Base-by-base conservation (phyloP, 2,888 invertebrate genomes). In the Troides aeacus region DNA sequence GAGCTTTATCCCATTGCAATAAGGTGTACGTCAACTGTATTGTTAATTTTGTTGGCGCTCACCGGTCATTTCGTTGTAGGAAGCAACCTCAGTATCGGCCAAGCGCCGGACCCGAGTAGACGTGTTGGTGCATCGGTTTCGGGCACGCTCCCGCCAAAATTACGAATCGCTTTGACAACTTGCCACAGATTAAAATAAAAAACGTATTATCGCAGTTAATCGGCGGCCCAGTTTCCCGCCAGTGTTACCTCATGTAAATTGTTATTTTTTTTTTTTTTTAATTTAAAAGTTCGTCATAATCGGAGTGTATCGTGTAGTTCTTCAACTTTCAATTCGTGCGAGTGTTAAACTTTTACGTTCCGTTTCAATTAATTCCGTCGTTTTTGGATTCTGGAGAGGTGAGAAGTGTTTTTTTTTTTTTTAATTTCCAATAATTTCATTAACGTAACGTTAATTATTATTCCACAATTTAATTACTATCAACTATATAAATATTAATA, bases 61-160 rank as follows among this genome's bases (percentile, higher is more conserved):
- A 70, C 70, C 66, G 70, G 70, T 70, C 70, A 70, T 66, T 70
- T 59, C 60, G 24, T n/a, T 50, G 65, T 66, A 60, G 59, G 63
- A 66, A 62, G n/a, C 53, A 66, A 64, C 64, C 68, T 72, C 74
- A 78, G 78, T 78, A 66, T 74, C 70, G 74, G 74, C 73, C 73
- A 64, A 72, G 68, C 68, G 74, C 72, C 71, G 62, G 71, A 10
- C 8, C 15, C 23, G 61, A 30, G 53, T 53, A 73, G 74, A 71
- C 69, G 76, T 74, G 24, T 68, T 0, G 5, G 18, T 36, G 15
- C 39, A 3, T 24, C 50, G 30, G 24, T 17, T 58, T 7, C 10
- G 24, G 42, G 0, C 39, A 23, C 18, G 18, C 56, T 66, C 70
- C 70, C 70, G 70, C 70, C 70, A 70, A 70, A 70, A 65, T 66